Evolutionary conservation across 2,113 vertebrate genomes (phyloP), one percentile per base, ranked within the genome.

Genomic region (Capricornis sumatraensis): DNA sequence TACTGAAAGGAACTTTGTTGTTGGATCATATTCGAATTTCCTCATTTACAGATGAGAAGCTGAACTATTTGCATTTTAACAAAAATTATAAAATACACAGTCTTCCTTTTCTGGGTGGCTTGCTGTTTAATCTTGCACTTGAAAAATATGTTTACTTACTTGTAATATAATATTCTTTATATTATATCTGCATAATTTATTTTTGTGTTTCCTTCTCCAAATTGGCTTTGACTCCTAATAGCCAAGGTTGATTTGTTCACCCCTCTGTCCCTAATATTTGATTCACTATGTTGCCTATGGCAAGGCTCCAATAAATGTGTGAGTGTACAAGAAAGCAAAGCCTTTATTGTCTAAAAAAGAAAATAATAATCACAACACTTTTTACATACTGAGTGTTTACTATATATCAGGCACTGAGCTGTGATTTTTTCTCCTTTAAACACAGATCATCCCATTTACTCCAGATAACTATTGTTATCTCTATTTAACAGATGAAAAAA

Each of bases 11-110:
- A 93, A 94, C 19, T 33, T 57, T 93, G 4, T 76, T 27, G 2
- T 79, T 93, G 84, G 53, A 30, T 81, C 53, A 83, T 81, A 93
- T 90, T 88, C 15, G 21, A 94, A 40, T 8, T 85, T 90, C 62
- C 14, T 96, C 40, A 91, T 97, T 88, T 82, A 93, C 2, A 97
- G 76, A 91, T 79, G 62, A 58, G 40, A 95, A 92, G 28, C 23
- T n/a, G 5, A 87, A 79, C 3, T 23, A 45, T 64, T 81, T 91
- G 74, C 27, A 88, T 91, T 88, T 83, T 79, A 83, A 95, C 3
- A 62, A 57, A 81, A 96, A 85, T 33, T 58, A 95, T 50, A 53
- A 89, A 96, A 21, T 25, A 60, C 33, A 19, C 45, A 90, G 36
- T 45, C 28, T 85, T 93, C 40, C 30, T 87, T 64, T 89, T 82